Conservation (phyloP, 1,140 invertebrate genomes). For the Aricia agestis region DNA sequence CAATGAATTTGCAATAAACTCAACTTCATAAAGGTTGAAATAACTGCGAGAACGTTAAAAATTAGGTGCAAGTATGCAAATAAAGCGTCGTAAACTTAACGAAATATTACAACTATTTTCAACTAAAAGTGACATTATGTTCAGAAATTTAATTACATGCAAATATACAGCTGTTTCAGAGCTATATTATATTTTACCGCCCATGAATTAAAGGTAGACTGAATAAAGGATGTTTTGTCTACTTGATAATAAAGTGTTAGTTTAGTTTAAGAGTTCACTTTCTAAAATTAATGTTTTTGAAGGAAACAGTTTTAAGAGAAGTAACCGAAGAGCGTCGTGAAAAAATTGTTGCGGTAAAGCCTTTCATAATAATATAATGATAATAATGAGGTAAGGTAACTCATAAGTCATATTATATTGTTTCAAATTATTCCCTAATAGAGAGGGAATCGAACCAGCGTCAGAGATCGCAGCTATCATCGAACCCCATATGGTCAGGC, state of each 20-base stretch:
- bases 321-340: too few species aligned
- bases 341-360: too few species aligned
- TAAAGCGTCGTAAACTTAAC: not conserved
- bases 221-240: not conserved
- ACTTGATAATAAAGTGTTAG: not conserved
- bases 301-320: too few species aligned
- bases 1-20: not conserved
- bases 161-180: not conserved
- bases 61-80: conserved; percentile 15
- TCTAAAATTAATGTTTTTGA: too few species aligned
- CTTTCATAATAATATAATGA: too few species aligned
- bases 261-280: too few species aligned
- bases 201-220: not conserved
- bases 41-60: conserved; percentile 28
- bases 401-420: too few species aligned
- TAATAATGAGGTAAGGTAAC: too few species aligned
- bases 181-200: not conserved
- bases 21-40: not conserved
- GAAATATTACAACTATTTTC: conserved; percentile 13
- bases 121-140: not conserved
- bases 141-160: conserved; percentile 1
- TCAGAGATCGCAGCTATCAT: too few species aligned
- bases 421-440: too few species aligned
- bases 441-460: too few species aligned
- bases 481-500: too few species aligned